Base-by-base conservation (phyloP, 1,140 invertebrate genomes). In the Drosophila ironensis region DNA sequence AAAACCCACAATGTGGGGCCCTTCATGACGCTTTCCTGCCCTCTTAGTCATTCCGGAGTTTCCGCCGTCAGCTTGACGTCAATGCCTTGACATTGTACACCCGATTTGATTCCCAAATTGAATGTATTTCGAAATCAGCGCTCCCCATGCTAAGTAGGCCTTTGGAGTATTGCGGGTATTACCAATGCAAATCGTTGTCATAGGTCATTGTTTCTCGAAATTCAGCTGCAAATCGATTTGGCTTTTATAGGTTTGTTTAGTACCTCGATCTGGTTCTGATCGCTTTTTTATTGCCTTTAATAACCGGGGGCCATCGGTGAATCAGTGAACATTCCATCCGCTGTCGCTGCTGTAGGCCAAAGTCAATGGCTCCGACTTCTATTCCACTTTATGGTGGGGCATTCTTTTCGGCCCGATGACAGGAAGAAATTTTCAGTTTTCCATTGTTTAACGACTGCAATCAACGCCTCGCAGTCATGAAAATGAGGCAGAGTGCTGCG, bases 11-110 rank as follows among this genome's bases (percentile, higher is more conserved):
- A 24, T 20, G 38, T 25, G 7, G n/a, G 22, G 27, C 1, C 25
- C 12, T 42, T 57, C 22, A 57, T 7, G 9, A 12, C 11, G 14
- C 16, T 17, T 28, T 9, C 16, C 17, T 20, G 5, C 24, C 17
- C 11, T 9, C 28, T 59, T 59, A 59, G 16, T 60, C 30, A 47
- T 17, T 40, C 42, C 42, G 33, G 52, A 50, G 48, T 44, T 73
- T 78, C 69, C 72, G 73, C 12, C 24, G 38, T 25, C 24, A 46
- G 44, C 17, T 66, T 82, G 78, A 84, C 78, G 78, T 82, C 78
- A 82, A 84, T 78, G 52, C 40, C n/a, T n/a, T 25, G 52, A 51
- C 41, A 59, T 30, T 70, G 40, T 69, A 20, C 22, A 14, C 1
- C 14, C 24, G 8, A 47, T 52, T 42, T 46, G 46, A 44, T 75